Evolutionary conservation across 2,888 invertebrate genomes (phyloP), one percentile per base, ranked within the genome.

Genomic region (Aricia artaxerxes): DNA sequence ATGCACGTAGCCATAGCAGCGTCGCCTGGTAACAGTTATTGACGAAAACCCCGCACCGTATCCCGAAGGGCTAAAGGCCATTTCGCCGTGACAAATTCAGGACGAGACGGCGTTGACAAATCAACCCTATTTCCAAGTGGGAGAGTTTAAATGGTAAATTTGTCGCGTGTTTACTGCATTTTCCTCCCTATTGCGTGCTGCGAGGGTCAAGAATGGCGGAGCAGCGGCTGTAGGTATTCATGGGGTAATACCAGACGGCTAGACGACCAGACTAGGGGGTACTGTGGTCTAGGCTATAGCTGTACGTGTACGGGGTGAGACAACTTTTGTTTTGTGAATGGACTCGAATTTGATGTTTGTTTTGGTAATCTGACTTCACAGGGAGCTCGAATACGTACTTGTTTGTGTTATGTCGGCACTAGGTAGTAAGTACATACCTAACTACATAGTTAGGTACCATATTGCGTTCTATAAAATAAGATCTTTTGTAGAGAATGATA

Each of bases 191-290:
- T 73, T 78, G n/a, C 76, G 60, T 82, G 80, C 78, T 7, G 35
- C 49, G 81, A 82, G 80, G 81, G 82, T 81, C 79, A 53, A 78
- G 38, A 80, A 79, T 82, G 69, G 78, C 40, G 49, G 44, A 75
- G 61, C 44, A 49, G 78, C 44, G 53, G 78, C 73, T 61, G 57
- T 79, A 72, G 79, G 80, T 81, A 82, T 80, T 79, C 61, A 83
- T 82, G 82, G 83, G 83, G 82, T 82, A 81, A 82, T 80, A 82
- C 84, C 84, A 84, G 85, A 85, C 84, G 83, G 85, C 85, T 83
- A 85, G 85, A 85, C 84, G 84, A 83, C 84, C 83, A 85, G 85
- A 84, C 85, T 83, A 82, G 83, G 83, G 83, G 85, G 82, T 80
- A 81, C 82, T 82, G 83, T 80, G 81, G 82, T 82, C 81, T 81